A percentile compares a stretch with the other conserved stretches of the same genome.
These are phyloP conservation scores for Fregata magnificens DNA, from an alignment of 2,113 vertebrate species.

Conservation along the genomic window DNA sequence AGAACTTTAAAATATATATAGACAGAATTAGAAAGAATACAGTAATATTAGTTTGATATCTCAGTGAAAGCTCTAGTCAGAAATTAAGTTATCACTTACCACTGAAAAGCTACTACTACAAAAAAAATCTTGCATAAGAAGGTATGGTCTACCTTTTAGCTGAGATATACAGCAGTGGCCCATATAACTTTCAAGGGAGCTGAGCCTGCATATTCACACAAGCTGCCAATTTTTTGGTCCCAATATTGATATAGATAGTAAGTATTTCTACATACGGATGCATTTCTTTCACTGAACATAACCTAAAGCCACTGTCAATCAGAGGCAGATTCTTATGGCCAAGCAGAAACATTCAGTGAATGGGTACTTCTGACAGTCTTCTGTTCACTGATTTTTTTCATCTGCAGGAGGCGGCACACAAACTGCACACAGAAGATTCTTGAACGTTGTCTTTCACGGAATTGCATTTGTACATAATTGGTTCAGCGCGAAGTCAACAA, in stretches of 20 bases:
- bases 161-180: not conserved
- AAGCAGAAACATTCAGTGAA: not conserved
- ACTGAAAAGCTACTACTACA: not conserved
- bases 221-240: not conserved
- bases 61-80: not conserved
- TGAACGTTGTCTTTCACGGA: not conserved
- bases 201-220: not conserved
- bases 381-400: not conserved
- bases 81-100: not conserved
- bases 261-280: not conserved
- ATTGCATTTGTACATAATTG: not conserved
- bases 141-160: not conserved
- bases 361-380: not conserved
- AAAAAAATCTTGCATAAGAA: not conserved
- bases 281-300: not conserved
- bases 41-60: not conserved
- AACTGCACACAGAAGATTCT: slow-evolving; percentile 3
- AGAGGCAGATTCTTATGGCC: not conserved
- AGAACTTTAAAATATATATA: not conserved
- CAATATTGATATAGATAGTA: not conserved
- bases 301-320: not conserved
- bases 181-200: not conserved
- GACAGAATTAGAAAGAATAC: not conserved
- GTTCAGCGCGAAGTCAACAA: not conserved
- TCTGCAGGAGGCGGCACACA: not conserved